Conservation (phyloP, 1,140 invertebrate genomes). For the Trinorchestia longiramus region DNA sequence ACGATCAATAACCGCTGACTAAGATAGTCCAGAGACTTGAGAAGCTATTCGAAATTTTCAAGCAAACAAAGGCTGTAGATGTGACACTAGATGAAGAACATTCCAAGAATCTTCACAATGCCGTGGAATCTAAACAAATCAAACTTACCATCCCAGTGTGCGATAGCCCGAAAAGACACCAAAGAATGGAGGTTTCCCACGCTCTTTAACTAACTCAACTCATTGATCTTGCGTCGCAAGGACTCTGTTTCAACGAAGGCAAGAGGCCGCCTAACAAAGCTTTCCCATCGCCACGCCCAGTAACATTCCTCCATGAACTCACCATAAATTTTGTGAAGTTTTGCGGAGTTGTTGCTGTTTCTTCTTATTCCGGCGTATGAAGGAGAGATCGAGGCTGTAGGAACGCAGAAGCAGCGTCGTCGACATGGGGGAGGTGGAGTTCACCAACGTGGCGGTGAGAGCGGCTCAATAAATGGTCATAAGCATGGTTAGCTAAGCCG, state of each 20-base stretch:
- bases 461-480: background rate
- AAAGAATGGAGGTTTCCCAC: background rate
- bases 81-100: background rate
- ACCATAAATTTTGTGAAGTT: conserved; percentile 34
- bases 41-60: background rate
- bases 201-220: background rate
- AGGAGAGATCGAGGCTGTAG: conserved; percentile 42
- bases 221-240: background rate
- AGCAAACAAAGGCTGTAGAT: background rate
- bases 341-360: conserved; percentile 23
- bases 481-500: background rate
- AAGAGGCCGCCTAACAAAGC: background rate
- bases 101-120: background rate
- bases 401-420: conserved; percentile 34
- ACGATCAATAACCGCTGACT: background rate
- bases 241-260: background rate
- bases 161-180: background rate
- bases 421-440: conserved; percentile 11
- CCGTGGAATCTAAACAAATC: background rate
- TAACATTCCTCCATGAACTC: conserved; percentile 7
- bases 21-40: background rate
- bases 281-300: background rate
- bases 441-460: background rate
- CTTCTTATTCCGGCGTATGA: conserved; percentile 45
- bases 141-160: background rate